Evolutionary conservation across 2,888 invertebrate genomes (phyloP).

Genomic region (Trichogramma evanescens): DNA sequence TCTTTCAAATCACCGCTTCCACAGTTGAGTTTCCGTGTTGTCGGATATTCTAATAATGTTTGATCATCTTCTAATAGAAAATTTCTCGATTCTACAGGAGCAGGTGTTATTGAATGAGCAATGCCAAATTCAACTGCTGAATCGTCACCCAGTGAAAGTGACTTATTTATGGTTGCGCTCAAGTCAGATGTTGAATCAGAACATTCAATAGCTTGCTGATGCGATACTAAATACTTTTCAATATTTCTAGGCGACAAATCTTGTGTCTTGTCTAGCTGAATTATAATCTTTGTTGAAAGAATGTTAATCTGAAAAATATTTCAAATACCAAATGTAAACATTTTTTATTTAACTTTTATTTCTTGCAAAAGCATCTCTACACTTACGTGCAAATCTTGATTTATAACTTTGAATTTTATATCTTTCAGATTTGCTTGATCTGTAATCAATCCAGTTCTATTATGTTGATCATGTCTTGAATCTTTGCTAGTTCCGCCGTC

Average conservation of each 20-base stretch:
- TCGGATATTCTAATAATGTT: constrained; percentile 21
- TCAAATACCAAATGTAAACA: too few species aligned
- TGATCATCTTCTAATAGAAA: constrained; percentile 24
- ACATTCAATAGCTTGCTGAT: too few species aligned
- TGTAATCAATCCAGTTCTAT: constrained; percentile 41
- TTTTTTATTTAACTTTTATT: background rate
- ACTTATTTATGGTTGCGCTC: too few species aligned
- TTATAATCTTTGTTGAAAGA: too few species aligned
- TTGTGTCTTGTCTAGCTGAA: too few species aligned
- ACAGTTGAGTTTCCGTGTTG: constrained; percentile 3
- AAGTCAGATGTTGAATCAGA: too few species aligned
- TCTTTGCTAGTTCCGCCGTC: constrained; percentile 17
- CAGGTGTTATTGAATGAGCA: too few species aligned
- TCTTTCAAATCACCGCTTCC: constrained; percentile 32
- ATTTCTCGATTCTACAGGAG: background rate
- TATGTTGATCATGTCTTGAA: constrained; percentile 25
- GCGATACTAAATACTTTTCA: too few species aligned
- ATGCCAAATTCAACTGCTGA: too few species aligned
- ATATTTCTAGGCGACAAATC: too few species aligned
- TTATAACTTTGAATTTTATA: constrained; percentile 35
- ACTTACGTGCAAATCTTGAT: constrained; percentile 33
- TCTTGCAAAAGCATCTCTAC: background rate
- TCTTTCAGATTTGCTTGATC: constrained; percentile 32
- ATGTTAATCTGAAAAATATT: too few species aligned
- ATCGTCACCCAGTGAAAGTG: too few species aligned